These are phyloP conservation scores for Tortricodes alternella DNA, from an alignment of 2,888 invertebrate species.

Conservation along the genomic window DNA sequence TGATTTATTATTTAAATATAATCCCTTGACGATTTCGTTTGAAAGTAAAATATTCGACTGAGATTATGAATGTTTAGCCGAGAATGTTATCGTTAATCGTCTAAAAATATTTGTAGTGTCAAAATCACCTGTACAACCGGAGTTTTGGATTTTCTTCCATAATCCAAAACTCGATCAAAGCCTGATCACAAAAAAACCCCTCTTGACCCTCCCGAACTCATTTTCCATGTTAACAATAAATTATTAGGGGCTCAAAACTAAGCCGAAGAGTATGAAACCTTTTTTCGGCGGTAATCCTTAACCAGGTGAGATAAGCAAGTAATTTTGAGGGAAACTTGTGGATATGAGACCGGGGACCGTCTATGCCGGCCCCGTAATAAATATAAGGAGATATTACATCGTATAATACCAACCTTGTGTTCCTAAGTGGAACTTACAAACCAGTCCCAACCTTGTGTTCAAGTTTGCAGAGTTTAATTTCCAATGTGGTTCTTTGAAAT, in stretches of 20 bases:
- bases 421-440: not conserved
- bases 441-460: not conserved
- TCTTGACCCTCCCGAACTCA: conserved; percentile 8
- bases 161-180: not conserved
- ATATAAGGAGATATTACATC: conserved; percentile 50
- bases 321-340: conserved; percentile 55
- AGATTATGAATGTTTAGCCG: no score
- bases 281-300: conserved; percentile 37
- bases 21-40: no score
- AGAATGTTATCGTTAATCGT: no score
- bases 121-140: no score
- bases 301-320: conserved; percentile 51
- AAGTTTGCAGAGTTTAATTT: not conserved
- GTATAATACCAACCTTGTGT: conserved; percentile 32
- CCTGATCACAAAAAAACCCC: not conserved
- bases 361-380: conserved; percentile 50
- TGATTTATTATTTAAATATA: no score
- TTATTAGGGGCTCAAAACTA: conserved; percentile 28
- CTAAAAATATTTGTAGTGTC: no score
- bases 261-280: conserved; percentile 20
- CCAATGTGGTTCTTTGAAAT: not conserved
- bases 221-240: conserved; percentile 13
- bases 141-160: no score
- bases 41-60: no score
- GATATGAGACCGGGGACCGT: conserved; percentile 55